A percentile compares a stretch with the other conserved stretches of the same genome.
phyloP scores from a whole-genome alignment of 2,888 invertebrate species.

The Dryococelus australis region DNA sequence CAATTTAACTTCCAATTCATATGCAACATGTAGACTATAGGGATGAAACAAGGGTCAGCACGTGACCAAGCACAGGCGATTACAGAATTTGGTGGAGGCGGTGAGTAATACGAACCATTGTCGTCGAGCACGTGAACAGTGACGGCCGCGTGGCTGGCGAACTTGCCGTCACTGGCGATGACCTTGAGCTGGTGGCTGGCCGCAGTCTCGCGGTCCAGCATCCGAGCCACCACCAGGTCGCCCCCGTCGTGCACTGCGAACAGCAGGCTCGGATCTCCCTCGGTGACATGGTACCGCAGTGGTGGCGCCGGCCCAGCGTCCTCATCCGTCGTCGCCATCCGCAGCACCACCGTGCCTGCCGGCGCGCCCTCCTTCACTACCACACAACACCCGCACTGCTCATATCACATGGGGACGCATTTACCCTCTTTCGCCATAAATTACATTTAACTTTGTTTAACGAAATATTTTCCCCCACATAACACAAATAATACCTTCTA shows the following conservation, averaged over 20 bases:
- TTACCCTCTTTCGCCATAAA: too few relatives aligned
- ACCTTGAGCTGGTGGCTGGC: slow-evolving; percentile 78
- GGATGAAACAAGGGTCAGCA: too few relatives aligned
- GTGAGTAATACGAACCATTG: slow-evolving; percentile 67
- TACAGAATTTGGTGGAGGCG: background rate
- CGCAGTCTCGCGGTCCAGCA: slow-evolving; percentile 82
- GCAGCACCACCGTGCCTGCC: slow-evolving; percentile 76
- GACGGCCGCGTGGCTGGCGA: slow-evolving; percentile 79
- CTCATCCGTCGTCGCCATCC: slow-evolving; percentile 71
- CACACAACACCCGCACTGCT: slow-evolving; percentile 12
- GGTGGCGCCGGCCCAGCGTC: slow-evolving; percentile 68
- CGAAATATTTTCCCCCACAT: too few relatives aligned
- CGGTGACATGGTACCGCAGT: slow-evolving; percentile 80
- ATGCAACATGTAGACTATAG: too few relatives aligned
- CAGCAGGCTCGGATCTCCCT: slow-evolving; percentile 85
- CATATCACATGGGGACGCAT: too few relatives aligned
- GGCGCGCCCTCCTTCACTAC: slow-evolving; percentile 76
- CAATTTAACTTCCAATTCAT: too few relatives aligned
- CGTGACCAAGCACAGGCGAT: too few relatives aligned
- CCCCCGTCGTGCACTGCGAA: slow-evolving; percentile 86
- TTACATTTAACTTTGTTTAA: too few relatives aligned
- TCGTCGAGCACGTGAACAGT: slow-evolving; percentile 80
- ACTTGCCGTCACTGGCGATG: slow-evolving; percentile 90
- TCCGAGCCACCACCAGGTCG: slow-evolving; percentile 82
- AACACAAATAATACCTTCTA: too few relatives aligned